These are phyloP conservation scores for Pantherophis guttatus DNA, from an alignment of 2,113 vertebrate genomes.

Conservation along the genomic window DNA sequence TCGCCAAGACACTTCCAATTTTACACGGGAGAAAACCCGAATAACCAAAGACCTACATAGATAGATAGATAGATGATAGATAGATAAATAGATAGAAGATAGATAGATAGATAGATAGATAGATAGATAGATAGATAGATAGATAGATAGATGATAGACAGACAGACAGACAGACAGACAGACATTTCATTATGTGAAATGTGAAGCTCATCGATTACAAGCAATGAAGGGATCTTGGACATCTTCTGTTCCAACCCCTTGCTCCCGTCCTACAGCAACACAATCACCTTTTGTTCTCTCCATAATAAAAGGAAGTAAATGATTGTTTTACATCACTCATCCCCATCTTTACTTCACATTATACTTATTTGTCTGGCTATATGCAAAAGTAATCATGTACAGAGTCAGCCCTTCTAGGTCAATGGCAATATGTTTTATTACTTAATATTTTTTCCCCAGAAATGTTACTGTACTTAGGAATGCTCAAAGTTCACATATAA, in stretches of 20 bases:
- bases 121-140: no score
- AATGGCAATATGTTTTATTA: neutral
- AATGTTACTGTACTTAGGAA: neutral
- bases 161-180: no score
- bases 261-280: neutral
- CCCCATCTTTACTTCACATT: neutral
- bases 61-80: no score
- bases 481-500: neutral
- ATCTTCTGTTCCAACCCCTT: neutral
- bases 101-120: no score
- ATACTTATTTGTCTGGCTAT: neutral
- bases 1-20: no score
- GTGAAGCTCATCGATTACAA: neutral
- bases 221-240: neutral
- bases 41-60: no score
- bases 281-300: neutral
- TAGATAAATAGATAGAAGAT: no score
- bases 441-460: neutral
- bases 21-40: no score
- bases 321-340: neutral
- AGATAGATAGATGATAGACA: no score
- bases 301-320: neutral
- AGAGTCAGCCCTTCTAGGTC: neutral
- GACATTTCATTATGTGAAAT: neutral
- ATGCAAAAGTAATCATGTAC: neutral